Conservation (phyloP, 2,113 vertebrate species). For the Chiloscyllium plagiosum region DNA sequence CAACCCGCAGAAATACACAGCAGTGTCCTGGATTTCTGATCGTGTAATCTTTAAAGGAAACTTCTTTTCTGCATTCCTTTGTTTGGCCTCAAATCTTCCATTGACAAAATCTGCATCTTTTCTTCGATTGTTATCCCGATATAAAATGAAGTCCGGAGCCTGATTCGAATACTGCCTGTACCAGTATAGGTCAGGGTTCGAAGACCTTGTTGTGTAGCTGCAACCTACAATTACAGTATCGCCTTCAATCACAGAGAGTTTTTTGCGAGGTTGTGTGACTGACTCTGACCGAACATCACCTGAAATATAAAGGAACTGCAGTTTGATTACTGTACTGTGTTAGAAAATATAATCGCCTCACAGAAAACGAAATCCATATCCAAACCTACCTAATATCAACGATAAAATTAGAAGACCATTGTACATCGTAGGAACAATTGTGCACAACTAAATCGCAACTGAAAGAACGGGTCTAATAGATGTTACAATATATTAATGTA, state of each 20-base stretch:
- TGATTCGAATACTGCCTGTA: not conserved
- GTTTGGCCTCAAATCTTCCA: not conserved
- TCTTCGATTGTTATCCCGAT: slow-evolving; percentile 2
- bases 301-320: not conserved
- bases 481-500: too few species aligned
- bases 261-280: not conserved
- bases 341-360: not conserved
- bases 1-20: not conserved
- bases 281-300: not conserved
- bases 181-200: not conserved
- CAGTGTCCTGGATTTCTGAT: not conserved
- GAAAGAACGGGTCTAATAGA: too few species aligned
- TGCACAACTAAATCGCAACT: not conserved
- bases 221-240: not conserved
- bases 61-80: not conserved
- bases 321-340: not conserved
- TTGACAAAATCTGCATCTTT: not conserved
- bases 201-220: not conserved
- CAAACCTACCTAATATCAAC: not conserved
- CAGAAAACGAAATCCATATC: accelerated
- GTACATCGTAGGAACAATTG: not conserved
- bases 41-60: not conserved
- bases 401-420: not conserved
- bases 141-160: not conserved
- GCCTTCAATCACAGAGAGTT: not conserved